Evolutionary conservation across 2,113 vertebrate genomes (phyloP).

Genomic region (Tenrec ecaudatus): DNA sequence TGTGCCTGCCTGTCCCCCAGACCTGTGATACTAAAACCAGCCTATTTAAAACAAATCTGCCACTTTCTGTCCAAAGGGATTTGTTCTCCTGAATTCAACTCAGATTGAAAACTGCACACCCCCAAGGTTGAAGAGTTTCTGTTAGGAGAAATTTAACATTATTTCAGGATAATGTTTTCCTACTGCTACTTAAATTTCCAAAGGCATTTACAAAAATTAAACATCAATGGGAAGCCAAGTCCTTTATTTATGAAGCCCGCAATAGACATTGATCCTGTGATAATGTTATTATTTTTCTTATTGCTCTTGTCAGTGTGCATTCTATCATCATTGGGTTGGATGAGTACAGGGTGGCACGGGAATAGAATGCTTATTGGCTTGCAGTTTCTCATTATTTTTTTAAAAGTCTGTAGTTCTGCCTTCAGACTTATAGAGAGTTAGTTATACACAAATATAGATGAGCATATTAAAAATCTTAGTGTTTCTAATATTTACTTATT

Average conservation of each 20-base stretch:
- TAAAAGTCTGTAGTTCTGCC: constrained; percentile 28
- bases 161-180: constrained; percentile 72
- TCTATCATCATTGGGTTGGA: constrained; percentile 60
- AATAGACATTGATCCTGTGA: constrained; percentile 71
- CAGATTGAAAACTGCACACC: constrained; percentile 60
- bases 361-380: constrained; percentile 65
- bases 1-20: neutral
- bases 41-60: constrained; percentile 59
- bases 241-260: constrained; percentile 70
- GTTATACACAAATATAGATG: neutral
- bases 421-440: neutral
- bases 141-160: constrained; percentile 72
- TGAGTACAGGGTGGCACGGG: neutral
- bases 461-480: constrained; percentile 50
- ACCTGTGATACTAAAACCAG: neutral
- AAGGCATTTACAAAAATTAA: constrained; percentile 79
- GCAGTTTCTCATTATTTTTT: constrained; percentile 36
- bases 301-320: constrained; percentile 67
- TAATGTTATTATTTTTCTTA: constrained; percentile 74
- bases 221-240: constrained; percentile 74
- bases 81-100: constrained; percentile 54
- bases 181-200: constrained; percentile 76
- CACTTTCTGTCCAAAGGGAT: constrained; percentile 54
- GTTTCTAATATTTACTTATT: constrained; percentile 6
- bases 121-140: constrained; percentile 69